Base-by-base conservation (phyloP, 2,113 vertebrate genomes). In the Onychostoma macrolepis region DNA sequence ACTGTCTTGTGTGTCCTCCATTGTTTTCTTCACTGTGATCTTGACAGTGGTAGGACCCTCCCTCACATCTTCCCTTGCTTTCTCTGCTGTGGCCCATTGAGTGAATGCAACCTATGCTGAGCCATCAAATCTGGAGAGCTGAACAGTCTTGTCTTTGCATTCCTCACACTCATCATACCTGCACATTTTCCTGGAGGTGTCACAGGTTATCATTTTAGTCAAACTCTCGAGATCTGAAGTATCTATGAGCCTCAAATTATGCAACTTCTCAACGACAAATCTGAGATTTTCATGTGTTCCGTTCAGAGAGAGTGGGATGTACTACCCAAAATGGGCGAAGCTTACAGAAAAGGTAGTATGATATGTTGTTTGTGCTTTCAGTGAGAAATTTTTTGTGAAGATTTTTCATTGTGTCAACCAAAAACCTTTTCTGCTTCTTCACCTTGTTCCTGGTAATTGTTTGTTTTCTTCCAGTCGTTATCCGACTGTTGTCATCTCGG, bases 41-140 rank as follows among this genome's bases (percentile, higher is more conserved):
- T 65, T 65, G n/a, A 65, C 61, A 65, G 61, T 65, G 61, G 61
- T 65, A 26, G 61, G 61, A 65, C 61, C 61, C 61, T 65, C n/a
- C 61, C 61, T 65, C 10, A 4, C n/a, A 65, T 65, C 61, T 65
- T 65, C 61, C n/a, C 61, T 65, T 28, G n/a, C 61, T 65, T 65
- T 65, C 61, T 28, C 61, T 65, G 61, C 61, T 65, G 61, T 63
- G 24, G 61, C 61, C 61, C 61, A 65, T 65, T 28, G 61, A 65
- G 61, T 56, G 53, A 56, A 56, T 8, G 53, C 53, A 56, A 56
- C 19, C 53, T 56, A 21, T 56, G 53, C 15, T 21, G 53, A 33
- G 6, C 53, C 53, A 56, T 56, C 53, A 56, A 21, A 56, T 56
- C 53, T 53, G 15, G 50, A 53, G 50, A 53, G 50, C 50, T 53